Conservation (phyloP, 2,113 vertebrate genomes). For the Actenoides lindsayi region DNA sequence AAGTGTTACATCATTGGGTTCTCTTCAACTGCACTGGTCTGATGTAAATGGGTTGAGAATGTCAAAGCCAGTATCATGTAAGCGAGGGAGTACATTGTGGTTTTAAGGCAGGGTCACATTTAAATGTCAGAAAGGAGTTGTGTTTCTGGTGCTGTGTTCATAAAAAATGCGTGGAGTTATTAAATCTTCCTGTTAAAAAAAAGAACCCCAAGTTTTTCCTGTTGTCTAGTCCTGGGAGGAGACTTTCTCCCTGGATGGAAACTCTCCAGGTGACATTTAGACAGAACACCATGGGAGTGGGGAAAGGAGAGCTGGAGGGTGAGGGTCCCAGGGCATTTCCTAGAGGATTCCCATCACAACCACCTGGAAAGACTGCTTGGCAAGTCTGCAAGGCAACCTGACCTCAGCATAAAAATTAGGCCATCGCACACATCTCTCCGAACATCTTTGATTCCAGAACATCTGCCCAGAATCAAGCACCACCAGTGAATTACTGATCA, state of each 20-base stretch:
- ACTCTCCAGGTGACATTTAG: neutral
- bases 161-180: neutral
- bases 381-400: neutral
- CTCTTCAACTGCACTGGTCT: neutral
- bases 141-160: neutral
- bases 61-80: neutral
- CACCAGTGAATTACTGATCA: conserved; percentile 32
- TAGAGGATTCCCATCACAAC: neutral
- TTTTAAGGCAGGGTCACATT: conserved; percentile 15
- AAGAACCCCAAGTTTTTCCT: neutral
- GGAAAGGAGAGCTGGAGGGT: neutral
- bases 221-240: neutral
- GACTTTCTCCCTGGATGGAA: neutral
- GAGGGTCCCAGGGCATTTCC: neutral
- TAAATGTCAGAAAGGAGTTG: neutral
- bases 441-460: conserved; percentile 51
- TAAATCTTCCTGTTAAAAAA: neutral
- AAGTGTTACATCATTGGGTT: neutral
- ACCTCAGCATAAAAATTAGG: neutral
- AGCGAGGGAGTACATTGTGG: neutral
- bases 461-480: conserved; percentile 43
- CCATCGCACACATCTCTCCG: neutral
- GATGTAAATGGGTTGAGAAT: neutral
- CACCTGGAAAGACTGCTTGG: neutral
- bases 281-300: neutral